Base-by-base conservation (phyloP, 2,113 vertebrate species). In the Tauraco erythrolophus region DNA sequence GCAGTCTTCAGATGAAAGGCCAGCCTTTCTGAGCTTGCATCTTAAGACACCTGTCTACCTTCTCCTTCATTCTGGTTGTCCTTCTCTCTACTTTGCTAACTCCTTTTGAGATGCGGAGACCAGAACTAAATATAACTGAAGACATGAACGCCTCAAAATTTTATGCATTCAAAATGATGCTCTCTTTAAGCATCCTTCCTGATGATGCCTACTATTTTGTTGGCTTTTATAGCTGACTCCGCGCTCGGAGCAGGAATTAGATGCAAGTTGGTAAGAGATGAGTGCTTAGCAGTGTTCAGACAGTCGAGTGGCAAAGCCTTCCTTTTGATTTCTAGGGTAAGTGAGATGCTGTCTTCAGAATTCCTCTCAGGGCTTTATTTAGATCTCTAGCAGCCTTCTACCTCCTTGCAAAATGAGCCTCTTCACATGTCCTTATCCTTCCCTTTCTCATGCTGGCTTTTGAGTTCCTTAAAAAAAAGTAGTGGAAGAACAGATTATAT, bases 271-370 rank as follows among this genome's bases (percentile, higher is more conserved):
- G 41, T 51, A 85, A 54, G 80, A 89, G 51, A 58, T 76, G 75
- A 72, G 79, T 72, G 83, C 68, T 96, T 89, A 74, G 77, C 62
- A 94, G 48, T 72, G 43, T 88, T 91, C 83, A 76, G 79, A 75
- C 53, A 69, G 66, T 39, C 7, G 22, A 92, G 88, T 64, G 74
- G 60, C 69, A 78, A 74, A 89, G 39, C 43, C 24, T 87, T 66
- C 51, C 46, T 60, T 92, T 82, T 82, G 51, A 84, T 96, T 96
- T 89, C 76, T 30, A 31, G 87, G 58, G 10, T 62, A 39, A 66
- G 23, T 65, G 80, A 92, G 54, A 81, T 78, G 39, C 46, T 81
- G 27, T 83, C 61, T 62, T 91, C 62, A 48, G 4, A 88, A 89
- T 60, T 77, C 46, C 46, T 89, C 72, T 64, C 30, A 23, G 54